Evolutionary conservation across 2,888 invertebrate species (phyloP), one percentile per base, ranked within the genome.

Genomic region (Augochlorella aurata): DNA sequence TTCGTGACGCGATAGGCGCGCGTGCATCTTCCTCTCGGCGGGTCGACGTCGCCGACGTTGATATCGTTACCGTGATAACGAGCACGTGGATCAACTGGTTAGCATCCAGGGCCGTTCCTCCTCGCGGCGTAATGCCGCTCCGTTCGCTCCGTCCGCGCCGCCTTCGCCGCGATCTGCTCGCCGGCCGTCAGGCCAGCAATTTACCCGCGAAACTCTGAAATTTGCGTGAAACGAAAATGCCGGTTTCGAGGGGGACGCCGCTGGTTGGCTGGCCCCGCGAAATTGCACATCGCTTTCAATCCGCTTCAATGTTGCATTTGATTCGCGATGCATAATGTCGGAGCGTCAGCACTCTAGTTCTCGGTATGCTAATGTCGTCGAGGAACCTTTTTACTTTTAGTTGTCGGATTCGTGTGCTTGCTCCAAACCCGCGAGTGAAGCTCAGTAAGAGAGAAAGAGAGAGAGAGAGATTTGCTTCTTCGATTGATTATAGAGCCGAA

Each of bases 151-250:
- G 29, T 29, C 71, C 49, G 18, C 67, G 69, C 68, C 71, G 63
- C 50, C 29, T 18, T 61, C 77, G 54, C 65, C 58, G 69, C 49
- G 54, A 68, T 67, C 52, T 29, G 65, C 61, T 65, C 68, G 65
- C 69, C 0, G 24, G 21, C 68, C 67, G 73, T 82, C 80, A 74
- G 61, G 69, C 87, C 84, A 83, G 87, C 86, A 91, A 91, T 91
- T 90, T 91, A 16, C 80, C 82, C 84, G 86, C 84, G 86, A 81
- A 89, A 90, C 89, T 89, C 67, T 90, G 87, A 88, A 91, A 91
- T 91, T 91, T 91, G 90, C 89, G 86, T 83, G 88, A 89, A 86
- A 85, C 87, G 83, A 91, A 90, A 91, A 85, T 89, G 87, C 88
- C 78, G 89, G 87, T 89, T 90, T 90, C 78, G 74, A 7, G 54